These are phyloP conservation scores for Odontothrips loti DNA, from an alignment of 2,888 invertebrate species.

Conservation along the genomic window DNA sequence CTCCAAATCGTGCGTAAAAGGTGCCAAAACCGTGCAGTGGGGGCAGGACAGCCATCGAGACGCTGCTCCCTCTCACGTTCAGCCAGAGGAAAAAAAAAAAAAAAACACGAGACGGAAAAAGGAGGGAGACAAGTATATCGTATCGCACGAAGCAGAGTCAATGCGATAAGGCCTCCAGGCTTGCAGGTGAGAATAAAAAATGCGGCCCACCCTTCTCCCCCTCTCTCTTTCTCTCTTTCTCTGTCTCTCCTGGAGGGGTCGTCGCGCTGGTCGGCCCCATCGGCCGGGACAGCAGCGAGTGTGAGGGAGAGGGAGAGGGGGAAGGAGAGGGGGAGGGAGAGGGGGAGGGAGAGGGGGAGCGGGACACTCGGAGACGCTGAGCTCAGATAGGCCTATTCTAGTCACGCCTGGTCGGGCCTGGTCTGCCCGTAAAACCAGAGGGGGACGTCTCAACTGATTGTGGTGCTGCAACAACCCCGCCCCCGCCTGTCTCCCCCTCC, in stretches of 20 bases:
- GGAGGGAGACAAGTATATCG: neutral
- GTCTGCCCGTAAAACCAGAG: conserved; percentile 15
- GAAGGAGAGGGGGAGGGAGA: neutral
- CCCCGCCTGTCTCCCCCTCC: neutral
- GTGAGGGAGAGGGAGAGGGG: neutral
- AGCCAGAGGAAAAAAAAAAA: neutral
- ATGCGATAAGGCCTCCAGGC: neutral
- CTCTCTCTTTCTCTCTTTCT: no score
- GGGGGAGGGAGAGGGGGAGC: neutral
- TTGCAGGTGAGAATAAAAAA: conserved; percentile 10
- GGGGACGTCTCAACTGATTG: conserved; percentile 24
- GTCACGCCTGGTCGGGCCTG: conserved; percentile 7
- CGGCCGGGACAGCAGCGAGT: neutral
- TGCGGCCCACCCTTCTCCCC: no score
- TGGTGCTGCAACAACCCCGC: conserved; percentile 8
- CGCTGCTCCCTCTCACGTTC: neutral
- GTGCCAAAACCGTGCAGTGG: neutral
- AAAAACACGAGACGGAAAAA: neutral
- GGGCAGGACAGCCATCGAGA: neutral
- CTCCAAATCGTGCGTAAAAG: neutral
- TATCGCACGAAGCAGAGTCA: neutral
- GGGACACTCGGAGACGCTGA: neutral
- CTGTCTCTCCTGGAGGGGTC: no score
- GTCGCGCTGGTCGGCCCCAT: neutral
- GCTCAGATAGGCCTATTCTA: conserved; percentile 9